Percentiles rank a stretch among this genome's conserved stretches.
Evolutionary conservation across 2,113 vertebrate genomes (phyloP).

Genomic region (Lophotis ruficrista): DNA sequence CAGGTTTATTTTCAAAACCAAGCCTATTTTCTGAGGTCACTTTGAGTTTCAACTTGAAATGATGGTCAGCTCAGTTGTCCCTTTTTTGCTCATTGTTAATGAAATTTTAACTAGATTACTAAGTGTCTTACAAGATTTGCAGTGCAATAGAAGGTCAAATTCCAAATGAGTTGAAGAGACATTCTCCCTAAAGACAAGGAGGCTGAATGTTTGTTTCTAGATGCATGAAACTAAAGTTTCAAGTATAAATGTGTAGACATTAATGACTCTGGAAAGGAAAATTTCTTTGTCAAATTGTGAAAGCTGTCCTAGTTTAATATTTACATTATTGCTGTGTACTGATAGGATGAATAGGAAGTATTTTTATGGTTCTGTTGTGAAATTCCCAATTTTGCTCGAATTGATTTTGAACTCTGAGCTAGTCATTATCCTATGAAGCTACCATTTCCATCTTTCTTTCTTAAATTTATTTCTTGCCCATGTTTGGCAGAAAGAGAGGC

Average conservation of each 20-base stretch:
- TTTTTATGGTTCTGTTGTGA: not conserved
- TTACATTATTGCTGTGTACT: not conserved
- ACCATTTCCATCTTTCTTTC: not conserved
- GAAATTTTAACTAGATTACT: not conserved
- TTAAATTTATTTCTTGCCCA: not conserved
- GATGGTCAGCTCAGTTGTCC: not conserved
- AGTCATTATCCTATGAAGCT: constrained; percentile 1
- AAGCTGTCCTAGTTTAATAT: not conserved
- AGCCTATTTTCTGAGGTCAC: not conserved
- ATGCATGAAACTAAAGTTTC: not conserved
- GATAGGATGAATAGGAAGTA: not conserved
- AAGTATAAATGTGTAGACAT: not conserved
- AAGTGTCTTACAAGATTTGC: not conserved
- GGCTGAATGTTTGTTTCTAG: not conserved
- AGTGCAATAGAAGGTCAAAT: not conserved
- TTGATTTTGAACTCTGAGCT: not conserved
- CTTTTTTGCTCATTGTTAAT: not conserved
- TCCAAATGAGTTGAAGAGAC: not conserved
- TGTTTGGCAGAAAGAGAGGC: not conserved
- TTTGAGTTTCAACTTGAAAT: not conserved
- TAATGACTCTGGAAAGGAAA: not conserved
- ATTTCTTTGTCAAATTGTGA: not conserved
- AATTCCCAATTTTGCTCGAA: not conserved
- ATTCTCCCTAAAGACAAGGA: not conserved
- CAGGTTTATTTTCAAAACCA: not conserved